Conservation (phyloP, 2,797 vertebrate genomes). For the Sylvia borin region DNA sequence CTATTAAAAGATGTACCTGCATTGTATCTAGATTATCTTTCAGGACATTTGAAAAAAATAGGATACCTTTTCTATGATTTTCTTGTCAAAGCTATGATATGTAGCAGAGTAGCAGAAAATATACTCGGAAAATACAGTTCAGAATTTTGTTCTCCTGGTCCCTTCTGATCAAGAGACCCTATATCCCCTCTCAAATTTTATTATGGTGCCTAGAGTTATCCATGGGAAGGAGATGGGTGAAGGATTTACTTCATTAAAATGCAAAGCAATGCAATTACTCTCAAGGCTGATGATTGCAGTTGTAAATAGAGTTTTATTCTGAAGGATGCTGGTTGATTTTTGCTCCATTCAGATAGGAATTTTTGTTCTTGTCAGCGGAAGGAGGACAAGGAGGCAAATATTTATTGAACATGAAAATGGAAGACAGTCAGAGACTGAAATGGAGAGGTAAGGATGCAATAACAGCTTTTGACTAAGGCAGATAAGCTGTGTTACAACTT, state of each 20-base stretch:
- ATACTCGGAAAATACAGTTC: neutral
- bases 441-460: neutral
- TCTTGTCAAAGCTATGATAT: neutral
- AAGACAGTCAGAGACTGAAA: neutral
- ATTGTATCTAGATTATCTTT: neutral
- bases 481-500: neutral
- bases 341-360: neutral
- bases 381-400: neutral
- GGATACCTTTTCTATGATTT: neutral
- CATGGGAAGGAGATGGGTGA: neutral
- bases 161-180: neutral
- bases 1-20: neutral
- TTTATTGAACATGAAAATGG: neutral
- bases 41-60: neutral
- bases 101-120: neutral
- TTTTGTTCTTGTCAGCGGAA: neutral
- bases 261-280: neutral
- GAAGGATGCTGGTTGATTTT: neutral
- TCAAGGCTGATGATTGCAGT: neutral
- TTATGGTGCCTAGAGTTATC: neutral
- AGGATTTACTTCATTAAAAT: slow-evolving; percentile 20
- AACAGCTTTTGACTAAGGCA: neutral
- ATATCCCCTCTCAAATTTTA: neutral
- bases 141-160: neutral
- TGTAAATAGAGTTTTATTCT: slow-evolving; percentile 5